These are phyloP conservation scores for Drosophila sucinea DNA, from an alignment of 1,140 invertebrate species.

Conservation along the genomic window DNA sequence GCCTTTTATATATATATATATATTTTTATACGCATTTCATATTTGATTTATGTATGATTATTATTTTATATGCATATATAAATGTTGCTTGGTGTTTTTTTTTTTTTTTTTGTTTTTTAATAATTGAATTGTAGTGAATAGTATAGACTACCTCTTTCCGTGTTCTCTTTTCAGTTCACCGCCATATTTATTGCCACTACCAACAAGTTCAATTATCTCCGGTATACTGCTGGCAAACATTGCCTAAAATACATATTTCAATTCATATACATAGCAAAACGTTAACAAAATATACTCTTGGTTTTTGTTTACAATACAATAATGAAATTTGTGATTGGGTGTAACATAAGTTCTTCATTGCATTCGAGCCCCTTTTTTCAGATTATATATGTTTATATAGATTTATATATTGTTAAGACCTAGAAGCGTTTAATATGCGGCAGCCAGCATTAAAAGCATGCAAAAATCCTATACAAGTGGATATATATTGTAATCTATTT, in stretches of 20 bases:
- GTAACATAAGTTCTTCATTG: background rate
- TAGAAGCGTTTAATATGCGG: conserved; percentile 70
- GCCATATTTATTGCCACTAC: conserved; percentile 98
- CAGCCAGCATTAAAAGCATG: conserved; percentile 80
- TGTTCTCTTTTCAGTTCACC: conserved; percentile 98
- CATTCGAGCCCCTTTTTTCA: background rate
- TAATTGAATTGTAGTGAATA: conserved; percentile 41
- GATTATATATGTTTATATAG: background rate
- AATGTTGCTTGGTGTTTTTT: conserved; percentile 55
- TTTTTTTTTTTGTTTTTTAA: conserved; percentile 47
- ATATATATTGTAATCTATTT: background rate
- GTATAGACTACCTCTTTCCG: conserved; percentile 94
- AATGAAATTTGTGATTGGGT: background rate
- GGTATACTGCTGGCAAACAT: conserved; percentile 99
- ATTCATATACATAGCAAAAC: conserved; percentile 49
- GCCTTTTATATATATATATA: conserved; percentile 16
- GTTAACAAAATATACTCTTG: conserved; percentile 51
- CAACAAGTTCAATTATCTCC: conserved; percentile 99
- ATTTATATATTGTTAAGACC: conserved; percentile 23
- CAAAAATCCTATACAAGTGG: conserved; percentile 46
- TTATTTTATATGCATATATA: conserved; percentile 50
- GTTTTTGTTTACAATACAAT: conserved; percentile 28
- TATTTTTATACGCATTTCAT: conserved; percentile 39
- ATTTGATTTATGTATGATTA: conserved; percentile 47
- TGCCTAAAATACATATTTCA: conserved; percentile 89